These are phyloP conservation scores for Sinella curviseta DNA, from an alignment of 1,140 invertebrate genomes.

Conservation along the genomic window DNA sequence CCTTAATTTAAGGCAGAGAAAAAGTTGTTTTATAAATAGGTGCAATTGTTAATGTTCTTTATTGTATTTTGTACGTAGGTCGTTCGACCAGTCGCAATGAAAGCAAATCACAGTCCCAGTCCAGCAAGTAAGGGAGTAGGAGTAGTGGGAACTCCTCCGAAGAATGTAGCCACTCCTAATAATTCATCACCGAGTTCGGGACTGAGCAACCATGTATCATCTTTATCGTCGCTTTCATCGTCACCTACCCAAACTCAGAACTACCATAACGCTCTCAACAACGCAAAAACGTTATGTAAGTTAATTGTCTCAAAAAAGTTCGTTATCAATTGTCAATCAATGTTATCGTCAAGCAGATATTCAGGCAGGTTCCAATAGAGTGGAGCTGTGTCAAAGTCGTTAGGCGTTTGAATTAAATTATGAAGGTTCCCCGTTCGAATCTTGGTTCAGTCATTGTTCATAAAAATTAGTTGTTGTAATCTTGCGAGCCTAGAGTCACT, in stretches of 20 bases:
- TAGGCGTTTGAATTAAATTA: too few relatives aligned
- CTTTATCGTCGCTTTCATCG: slow-evolving; percentile 51
- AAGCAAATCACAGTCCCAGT: slow-evolving; percentile 37
- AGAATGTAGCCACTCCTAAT: slow-evolving; percentile 57
- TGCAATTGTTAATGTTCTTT: neutral
- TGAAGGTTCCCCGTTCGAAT: too few relatives aligned
- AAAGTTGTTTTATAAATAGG: slow-evolving; percentile 1
- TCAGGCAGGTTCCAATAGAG: too few relatives aligned
- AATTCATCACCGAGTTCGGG: slow-evolving; percentile 63
- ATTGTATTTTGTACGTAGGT: slow-evolving; percentile 23
- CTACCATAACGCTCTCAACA: slow-evolving; percentile 45
- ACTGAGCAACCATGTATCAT: slow-evolving; percentile 59
- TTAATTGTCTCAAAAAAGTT: too few relatives aligned
- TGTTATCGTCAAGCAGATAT: neutral
- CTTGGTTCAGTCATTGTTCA: too few relatives aligned
- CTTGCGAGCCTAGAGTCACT: slow-evolving; percentile 26
- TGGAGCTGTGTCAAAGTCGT: neutral
- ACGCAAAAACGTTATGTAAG: slow-evolving; percentile 42
- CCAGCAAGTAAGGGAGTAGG: slow-evolving; percentile 32
- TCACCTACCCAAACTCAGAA: slow-evolving; percentile 46
- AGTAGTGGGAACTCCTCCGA: slow-evolving; percentile 39
- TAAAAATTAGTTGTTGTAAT: too few relatives aligned
- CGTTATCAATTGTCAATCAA: neutral
- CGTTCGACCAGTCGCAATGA: slow-evolving; percentile 46
- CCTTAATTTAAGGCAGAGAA: neutral